A percentile compares a stretch with the other conserved stretches of the same genome.
These are phyloP conservation scores for Helicoverpa armigera DNA, from an alignment of 1,140 invertebrate species.

Conservation along the genomic window DNA sequence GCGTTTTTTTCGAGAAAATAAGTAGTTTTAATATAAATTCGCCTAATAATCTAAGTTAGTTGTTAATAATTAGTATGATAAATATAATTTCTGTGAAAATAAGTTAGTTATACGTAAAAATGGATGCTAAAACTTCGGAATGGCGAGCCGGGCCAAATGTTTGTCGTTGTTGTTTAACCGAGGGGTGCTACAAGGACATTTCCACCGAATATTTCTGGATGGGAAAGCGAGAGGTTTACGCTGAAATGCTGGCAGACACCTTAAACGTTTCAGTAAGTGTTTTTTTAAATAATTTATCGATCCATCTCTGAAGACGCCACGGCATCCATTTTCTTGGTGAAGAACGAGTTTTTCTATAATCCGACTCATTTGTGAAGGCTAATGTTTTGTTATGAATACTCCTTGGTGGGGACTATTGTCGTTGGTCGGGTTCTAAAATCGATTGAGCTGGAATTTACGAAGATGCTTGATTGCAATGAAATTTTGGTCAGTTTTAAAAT, in stretches of 20 bases:
- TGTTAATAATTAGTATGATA: constrained; percentile 61
- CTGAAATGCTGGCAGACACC: constrained; percentile 77
- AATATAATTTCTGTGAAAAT: constrained; percentile 68
- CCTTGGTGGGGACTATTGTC: not conserved
- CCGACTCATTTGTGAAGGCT: constrained; percentile 42
- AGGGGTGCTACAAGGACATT: constrained; percentile 83
- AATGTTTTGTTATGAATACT: constrained; percentile 10
- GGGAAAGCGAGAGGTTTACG: constrained; percentile 81
- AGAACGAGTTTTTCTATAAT: constrained; percentile 47
- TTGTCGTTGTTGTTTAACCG: constrained; percentile 79
- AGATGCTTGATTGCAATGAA: not conserved
- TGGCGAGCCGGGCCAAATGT: constrained; percentile 80
- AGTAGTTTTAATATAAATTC: constrained; percentile 32
- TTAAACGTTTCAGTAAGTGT: constrained; percentile 73
- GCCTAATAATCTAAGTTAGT: constrained; percentile 56
- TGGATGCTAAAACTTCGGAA: constrained; percentile 74
- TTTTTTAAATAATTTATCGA: constrained; percentile 12
- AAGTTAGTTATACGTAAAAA: constrained; percentile 65
- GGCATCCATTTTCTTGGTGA: constrained; percentile 54
- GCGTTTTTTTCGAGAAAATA: constrained; percentile 49
- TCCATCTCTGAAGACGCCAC: constrained; percentile 38
- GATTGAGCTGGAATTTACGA: not conserved
- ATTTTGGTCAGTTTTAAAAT: too few species aligned
- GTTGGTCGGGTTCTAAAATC: constrained; percentile 54
- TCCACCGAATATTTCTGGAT: constrained; percentile 84